Base-by-base conservation (phyloP, 1,140 invertebrate genomes). In the Cyrtorhinus lividipennis region DNA sequence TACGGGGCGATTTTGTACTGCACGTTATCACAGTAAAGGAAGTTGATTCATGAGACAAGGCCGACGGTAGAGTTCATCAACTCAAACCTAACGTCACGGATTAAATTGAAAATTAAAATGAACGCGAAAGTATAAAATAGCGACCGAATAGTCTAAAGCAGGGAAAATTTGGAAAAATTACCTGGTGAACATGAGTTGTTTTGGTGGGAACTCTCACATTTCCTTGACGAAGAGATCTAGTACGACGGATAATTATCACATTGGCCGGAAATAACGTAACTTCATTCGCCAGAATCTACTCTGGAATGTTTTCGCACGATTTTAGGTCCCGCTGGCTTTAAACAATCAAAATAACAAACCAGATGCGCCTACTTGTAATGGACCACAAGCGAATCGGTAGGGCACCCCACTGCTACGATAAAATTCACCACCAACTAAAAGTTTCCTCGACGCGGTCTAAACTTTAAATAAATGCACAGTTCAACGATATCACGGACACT, bases 161-260 rank as follows among this genome's bases (percentile, higher is more conserved):
- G n/a, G n/a, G n/a, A 64, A 62, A 60, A 62, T 65, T 22, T 18
- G n/a, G 22, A 26, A 26, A 23, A 26, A 15, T 53, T 53, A 53
- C 48, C 48, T 53, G 8, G 20, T 53, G 20, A 53, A 53, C 48
- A 53, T 22, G 18, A 20, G 48, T 13, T 20, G 48, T 12, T 53
- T 53, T 22, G 48, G 48, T 22, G 48, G 20, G 48, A 53, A 22
- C 20, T 53, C 38, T 44, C 48, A 53, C 48, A 53, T 53, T 53
- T 53, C 48, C 48, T 53, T 22, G 48, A 22, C 18, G 48, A 8
- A 53, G 48, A 20, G 18, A 12, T 53, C 48, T 5, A n/a, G 5
- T 53, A 15, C 48, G 48, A 5, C n/a, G n/a, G n/a, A n/a, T 12
- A 20, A 22, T 5, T 5, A 12, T 53, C 48, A 5, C 48, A 5